phyloP scores from a whole-genome alignment of 2,797 vertebrate genomes.

The Squalus acanthias region DNA sequence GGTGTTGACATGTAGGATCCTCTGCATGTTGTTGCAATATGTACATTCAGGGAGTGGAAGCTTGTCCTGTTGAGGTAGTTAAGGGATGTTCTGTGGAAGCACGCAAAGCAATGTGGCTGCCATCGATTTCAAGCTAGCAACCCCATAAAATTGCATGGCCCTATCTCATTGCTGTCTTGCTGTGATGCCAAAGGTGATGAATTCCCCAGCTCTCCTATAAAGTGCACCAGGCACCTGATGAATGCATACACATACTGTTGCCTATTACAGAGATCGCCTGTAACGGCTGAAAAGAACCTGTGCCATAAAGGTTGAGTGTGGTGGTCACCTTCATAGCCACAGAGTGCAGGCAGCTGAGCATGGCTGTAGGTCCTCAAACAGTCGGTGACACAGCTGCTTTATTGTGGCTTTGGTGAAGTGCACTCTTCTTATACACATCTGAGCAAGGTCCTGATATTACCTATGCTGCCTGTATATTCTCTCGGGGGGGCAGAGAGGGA shows the following conservation, averaged over 20 bases:
- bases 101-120: neutral
- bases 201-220: neutral
- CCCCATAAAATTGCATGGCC: neutral
- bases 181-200: neutral
- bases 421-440: neutral
- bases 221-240: neutral
- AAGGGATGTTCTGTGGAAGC: neutral
- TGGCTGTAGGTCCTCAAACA: neutral
- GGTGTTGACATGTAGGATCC: neutral
- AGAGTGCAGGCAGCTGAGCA: neutral
- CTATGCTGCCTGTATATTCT: neutral
- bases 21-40: neutral
- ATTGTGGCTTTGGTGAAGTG: neutral
- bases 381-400: neutral
- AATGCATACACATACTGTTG: neutral
- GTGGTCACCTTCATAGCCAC: neutral
- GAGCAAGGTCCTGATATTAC: neutral
- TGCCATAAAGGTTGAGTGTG: neutral
- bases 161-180: neutral
- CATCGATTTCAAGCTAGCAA: neutral
- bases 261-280: neutral
- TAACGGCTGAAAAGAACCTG: neutral
- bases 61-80: neutral
- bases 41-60: neutral
- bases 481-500: neutral